Evolutionary conservation across 1,140 invertebrate species (phyloP), one percentile per base, ranked within the genome.

Genomic region (Bombus balteatus): DNA sequence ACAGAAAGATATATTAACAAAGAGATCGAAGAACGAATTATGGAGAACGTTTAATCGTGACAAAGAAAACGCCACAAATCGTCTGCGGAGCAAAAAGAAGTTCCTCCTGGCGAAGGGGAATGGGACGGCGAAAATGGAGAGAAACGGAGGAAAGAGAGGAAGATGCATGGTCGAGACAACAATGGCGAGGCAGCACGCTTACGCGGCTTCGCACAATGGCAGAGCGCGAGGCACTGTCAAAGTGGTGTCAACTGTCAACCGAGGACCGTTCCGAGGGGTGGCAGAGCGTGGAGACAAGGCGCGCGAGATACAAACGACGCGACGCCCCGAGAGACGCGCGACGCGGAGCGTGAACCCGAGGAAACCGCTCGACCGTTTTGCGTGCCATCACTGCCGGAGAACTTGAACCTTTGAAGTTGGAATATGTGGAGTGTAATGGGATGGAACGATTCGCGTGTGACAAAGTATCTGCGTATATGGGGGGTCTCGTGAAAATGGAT

Each of bases 221-320:
- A 82, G 57, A 57, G 39, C 85, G 28, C 43, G 53, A 66, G 22
- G 37, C 39, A 76, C 66, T 86, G 85, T 86, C 85, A 86, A 83
- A 86, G 62, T 43, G 85, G 85, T 86, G 85, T 86, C 85, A 86
- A 83, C 85, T 83, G 85, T 86, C 85, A 75, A 86, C 85, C 12
- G 53, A 37, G 8, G 65, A 28, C 74, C 59, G 78, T 85, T 85
- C 34, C 34, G 18, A 81, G 71, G 83, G 71, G 83, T 68, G 83
- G 70, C 83, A 85, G 83, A 85, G 59, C 83, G 78, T 85, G 83
- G 83, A 85, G 83, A 85, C 62, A 68, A 62, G 22, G 57, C 53
- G 25, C 39, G 73, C 74, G 65, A 76, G 82, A 57, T 66, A 75
- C 59, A 53, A 73, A 85, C 68, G 68, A 83, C 57, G 81, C n/a